A percentile compares a stretch with the other conserved stretches of the same genome.
phyloP scores from a whole-genome alignment of 2,888 invertebrate species.

The Cephus rjabovi region DNA sequence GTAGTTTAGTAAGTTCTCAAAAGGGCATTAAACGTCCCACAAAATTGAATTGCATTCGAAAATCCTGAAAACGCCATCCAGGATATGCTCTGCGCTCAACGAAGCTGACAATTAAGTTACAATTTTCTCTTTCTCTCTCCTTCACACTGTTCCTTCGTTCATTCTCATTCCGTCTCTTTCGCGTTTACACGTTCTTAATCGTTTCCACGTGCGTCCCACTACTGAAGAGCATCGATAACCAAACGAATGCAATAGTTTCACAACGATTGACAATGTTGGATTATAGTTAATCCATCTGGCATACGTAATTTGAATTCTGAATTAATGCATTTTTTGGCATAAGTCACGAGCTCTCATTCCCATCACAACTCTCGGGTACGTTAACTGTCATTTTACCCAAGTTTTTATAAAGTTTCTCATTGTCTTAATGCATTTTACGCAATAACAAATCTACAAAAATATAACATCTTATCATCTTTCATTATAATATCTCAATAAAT shows the following conservation, averaged over 20 bases:
- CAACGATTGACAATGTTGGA: not conserved
- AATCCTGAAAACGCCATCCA: not conserved
- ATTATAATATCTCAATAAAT: constrained; percentile 59
- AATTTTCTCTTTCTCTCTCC: constrained; percentile 7
- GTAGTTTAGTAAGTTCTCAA: constrained; percentile 14
- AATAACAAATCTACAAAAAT: constrained; percentile 67
- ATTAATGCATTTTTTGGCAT: constrained; percentile 8
- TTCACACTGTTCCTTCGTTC: not conserved
- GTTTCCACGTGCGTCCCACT: not conserved
- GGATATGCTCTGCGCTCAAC: not conserved
- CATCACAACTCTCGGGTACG: constrained; percentile 20
- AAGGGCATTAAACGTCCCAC: constrained; percentile 19
- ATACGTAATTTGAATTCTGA: not conserved
- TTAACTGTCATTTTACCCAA: constrained; percentile 40
- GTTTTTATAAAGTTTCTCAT: constrained; percentile 59
- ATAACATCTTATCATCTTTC: constrained; percentile 59
- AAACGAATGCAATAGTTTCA: not conserved
- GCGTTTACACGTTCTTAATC: not conserved
- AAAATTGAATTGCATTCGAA: constrained; percentile 21
- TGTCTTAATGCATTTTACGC: constrained; percentile 64
- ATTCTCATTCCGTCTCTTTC: not conserved
- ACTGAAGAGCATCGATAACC: not conserved
- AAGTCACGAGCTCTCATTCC: constrained; percentile 14
- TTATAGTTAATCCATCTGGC: not conserved
- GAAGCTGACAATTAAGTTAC: constrained; percentile 12